A percentile compares a stretch with the other conserved stretches of the same genome.
Evolutionary conservation across 2,113 vertebrate genomes (phyloP).

Genomic region (Proteles cristata): DNA sequence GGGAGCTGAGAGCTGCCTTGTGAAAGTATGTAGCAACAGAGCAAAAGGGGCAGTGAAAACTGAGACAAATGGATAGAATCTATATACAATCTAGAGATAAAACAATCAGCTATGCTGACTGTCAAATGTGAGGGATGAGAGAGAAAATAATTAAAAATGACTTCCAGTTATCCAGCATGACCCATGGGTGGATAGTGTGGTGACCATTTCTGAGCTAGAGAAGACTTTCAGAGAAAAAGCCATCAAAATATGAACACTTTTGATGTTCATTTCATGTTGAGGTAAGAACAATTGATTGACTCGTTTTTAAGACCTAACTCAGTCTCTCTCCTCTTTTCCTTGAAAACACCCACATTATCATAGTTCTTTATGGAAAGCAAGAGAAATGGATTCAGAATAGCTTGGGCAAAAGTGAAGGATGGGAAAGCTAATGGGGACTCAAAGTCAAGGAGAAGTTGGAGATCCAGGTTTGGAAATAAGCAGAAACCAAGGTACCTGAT

Average conservation of each 20-base stretch:
- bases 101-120: neutral
- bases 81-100: neutral
- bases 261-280: too few species aligned
- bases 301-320: neutral
- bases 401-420: neutral
- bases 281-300: neutral
- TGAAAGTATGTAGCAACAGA: neutral
- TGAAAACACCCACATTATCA: neutral
- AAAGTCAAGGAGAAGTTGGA: neutral
- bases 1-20: fast-evolving
- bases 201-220: neutral
- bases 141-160: neutral
- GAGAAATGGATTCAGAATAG: neutral
- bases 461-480: neutral
- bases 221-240: neutral
- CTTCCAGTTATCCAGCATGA: neutral
- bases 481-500: neutral
- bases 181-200: neutral
- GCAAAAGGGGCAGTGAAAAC: neutral
- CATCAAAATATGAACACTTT: neutral
- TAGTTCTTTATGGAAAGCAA: neutral
- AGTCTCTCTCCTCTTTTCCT: neutral
- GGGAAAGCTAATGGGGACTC: neutral
- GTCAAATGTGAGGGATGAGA: neutral
- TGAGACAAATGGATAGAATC: neutral